Conservation (phyloP, 64 coral and sea anemone species). For the Stylophora pistillata region DNA sequence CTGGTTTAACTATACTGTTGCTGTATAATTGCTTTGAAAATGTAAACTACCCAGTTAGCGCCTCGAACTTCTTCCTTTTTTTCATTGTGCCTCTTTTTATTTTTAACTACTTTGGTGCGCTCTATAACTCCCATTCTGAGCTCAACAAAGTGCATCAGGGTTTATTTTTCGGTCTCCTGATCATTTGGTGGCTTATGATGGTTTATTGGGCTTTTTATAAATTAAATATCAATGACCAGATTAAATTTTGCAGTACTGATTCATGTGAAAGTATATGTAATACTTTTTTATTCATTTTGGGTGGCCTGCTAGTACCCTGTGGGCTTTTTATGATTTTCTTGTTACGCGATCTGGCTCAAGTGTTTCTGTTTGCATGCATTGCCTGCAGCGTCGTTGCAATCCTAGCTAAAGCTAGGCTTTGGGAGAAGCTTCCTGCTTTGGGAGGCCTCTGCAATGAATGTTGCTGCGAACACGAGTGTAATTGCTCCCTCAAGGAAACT, state of each 20-base stretch:
- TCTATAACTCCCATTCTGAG: neutral
- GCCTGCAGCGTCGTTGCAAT: neutral
- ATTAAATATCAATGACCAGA: neutral
- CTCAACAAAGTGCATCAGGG: neutral
- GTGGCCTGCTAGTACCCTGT: neutral
- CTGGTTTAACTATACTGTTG: constrained; percentile 47
- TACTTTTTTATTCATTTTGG: neutral
- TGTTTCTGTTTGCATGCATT: constrained; percentile 14
- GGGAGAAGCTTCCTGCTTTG: neutral
- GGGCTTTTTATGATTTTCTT: neutral
- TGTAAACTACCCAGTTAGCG: neutral
- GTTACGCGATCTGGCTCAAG: neutral
- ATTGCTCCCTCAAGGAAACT: neutral
- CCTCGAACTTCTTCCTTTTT: constrained; percentile 52
- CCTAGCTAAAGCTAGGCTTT: neutral
- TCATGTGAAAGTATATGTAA: neutral
- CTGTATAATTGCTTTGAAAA: constrained; percentile 45
- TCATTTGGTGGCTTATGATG: neutral
- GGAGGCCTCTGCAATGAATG: neutral
- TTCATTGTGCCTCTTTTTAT: constrained; percentile 61
- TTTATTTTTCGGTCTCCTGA: neutral
- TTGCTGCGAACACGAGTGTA: too few relatives aligned
- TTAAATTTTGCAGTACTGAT: too few relatives aligned
- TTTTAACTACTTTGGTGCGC: constrained; percentile 67
- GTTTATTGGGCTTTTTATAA: neutral